phyloP scores from a whole-genome alignment of 2,888 invertebrate genomes.

The Pammene fasciana region DNA sequence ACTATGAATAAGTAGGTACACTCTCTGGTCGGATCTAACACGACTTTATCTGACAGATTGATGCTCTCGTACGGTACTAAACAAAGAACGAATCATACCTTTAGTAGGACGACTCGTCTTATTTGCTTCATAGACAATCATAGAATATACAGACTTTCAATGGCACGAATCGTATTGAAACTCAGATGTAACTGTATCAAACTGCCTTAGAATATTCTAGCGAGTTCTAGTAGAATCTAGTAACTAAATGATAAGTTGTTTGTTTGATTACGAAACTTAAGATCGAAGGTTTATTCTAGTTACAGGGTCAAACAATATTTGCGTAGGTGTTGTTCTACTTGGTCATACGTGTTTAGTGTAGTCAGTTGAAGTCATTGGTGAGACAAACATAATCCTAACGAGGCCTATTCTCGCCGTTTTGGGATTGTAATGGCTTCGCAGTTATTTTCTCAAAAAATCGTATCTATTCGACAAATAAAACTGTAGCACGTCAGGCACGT shows the following conservation, averaged over 20 bases:
- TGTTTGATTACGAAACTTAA: neutral
- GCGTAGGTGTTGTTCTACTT: neutral
- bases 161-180: constrained; percentile 1
- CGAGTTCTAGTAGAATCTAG: too few relatives aligned
- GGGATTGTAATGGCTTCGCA: neutral
- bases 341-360: neutral
- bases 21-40: constrained; percentile 19
- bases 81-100: constrained; percentile 33
- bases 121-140: neutral
- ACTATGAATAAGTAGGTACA: neutral
- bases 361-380: neutral
- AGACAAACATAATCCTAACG: neutral
- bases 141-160: neutral
- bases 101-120: constrained; percentile 14
- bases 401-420: neutral
- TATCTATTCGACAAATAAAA: too few relatives aligned
- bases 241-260: neutral
- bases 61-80: constrained; percentile 32
- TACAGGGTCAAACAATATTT: constrained; percentile 7
- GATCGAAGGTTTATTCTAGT: neutral
- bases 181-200: constrained; percentile 18
- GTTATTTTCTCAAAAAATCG: too few relatives aligned
- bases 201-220: constrained; percentile 5
- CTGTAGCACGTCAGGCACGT: too few relatives aligned
- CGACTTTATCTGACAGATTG: constrained; percentile 31